Percentiles rank a stretch among this genome's conserved stretches.
These are phyloP conservation scores for Brachyrhaphis roseni DNA, from an alignment of 2,797 vertebrate genomes.

Conservation along the genomic window DNA sequence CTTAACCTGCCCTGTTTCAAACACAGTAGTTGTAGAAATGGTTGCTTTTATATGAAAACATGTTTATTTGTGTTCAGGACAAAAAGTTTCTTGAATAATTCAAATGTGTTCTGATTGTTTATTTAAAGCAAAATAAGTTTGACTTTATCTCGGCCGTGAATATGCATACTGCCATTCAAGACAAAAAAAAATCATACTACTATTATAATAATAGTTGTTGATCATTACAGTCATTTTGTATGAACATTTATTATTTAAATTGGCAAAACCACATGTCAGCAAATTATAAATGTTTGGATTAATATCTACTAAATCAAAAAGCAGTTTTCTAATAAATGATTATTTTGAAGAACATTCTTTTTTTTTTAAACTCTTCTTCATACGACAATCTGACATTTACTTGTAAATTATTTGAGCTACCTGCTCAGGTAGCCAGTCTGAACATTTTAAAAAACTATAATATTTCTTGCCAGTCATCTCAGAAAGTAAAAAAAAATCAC, in stretches of 20 bases:
- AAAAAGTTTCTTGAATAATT: not conserved
- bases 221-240: not conserved
- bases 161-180: not conserved
- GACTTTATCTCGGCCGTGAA: not conserved
- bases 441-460: not conserved
- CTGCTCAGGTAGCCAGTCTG: not conserved
- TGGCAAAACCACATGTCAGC: not conserved
- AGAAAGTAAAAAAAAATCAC: too few species aligned
- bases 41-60: not conserved
- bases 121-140: not conserved
- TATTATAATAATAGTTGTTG: not conserved
- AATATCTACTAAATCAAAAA: not conserved
- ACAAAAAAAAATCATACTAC: not conserved
- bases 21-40: not conserved
- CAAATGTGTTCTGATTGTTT: not conserved
- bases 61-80: not conserved
- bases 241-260: not conserved
- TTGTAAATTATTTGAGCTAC: not conserved
- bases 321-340: not conserved
- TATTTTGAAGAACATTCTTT: not conserved
- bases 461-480: too few species aligned
- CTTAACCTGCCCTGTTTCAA: constrained; percentile 15
- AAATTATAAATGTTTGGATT: not conserved
- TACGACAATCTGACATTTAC: not conserved
- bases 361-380: not conserved